Base-by-base conservation (phyloP, 2,797 vertebrate species). In the Pipistrellus pipistrellus region DNA sequence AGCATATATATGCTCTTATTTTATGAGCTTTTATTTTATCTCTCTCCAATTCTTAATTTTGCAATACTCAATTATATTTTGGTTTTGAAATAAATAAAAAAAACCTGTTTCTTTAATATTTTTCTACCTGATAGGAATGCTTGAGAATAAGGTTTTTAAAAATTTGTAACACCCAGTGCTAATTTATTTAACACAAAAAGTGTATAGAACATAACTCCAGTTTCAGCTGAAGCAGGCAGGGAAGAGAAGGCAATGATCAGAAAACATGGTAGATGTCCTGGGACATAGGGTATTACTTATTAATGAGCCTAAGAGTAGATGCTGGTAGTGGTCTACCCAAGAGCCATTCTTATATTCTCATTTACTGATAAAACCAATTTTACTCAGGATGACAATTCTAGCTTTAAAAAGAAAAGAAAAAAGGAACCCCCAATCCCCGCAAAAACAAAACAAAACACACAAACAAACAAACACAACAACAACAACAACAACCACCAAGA, bases 291-390 rank as follows among this genome's bases (percentile, higher is more conserved):
- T 32, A 77, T 35, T 25, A 53, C 18, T 53, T n/a, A 76, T 44
- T 68, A 68, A 86, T 11, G 21, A 75, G 6, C 21, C 44, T 41
- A 48, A 72, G 21, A 64, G 15, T 27, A 32, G 44, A 83, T 44
- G 27, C 66, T 71, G 4, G 17, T 51, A 71, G 84, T 0, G 66
- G 84, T 35, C 27, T 38, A 38, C 38, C 18, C 51, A 75, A 71
- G 0, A 82, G 44, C 11, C 48, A 46, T 62, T 57, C 51, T 80
- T 59, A 78, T 17, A 32, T 66, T 69, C 48, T 57, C 27, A n/a
- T 66, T 51, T 68, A 82, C 18, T 62, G 57, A 71, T 1, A 90
- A 57, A 97, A 95, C 25, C 57, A 62, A 44, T 57, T 88, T 62
- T 25, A 76, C 57, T 77, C 27, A 38, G 71, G 51, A 71, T 59